Percentiles rank a stretch among this genome's conserved stretches.
Evolutionary conservation across 2,113 vertebrate genomes (phyloP).

Genomic region (Tragelaphus scriptus): DNA sequence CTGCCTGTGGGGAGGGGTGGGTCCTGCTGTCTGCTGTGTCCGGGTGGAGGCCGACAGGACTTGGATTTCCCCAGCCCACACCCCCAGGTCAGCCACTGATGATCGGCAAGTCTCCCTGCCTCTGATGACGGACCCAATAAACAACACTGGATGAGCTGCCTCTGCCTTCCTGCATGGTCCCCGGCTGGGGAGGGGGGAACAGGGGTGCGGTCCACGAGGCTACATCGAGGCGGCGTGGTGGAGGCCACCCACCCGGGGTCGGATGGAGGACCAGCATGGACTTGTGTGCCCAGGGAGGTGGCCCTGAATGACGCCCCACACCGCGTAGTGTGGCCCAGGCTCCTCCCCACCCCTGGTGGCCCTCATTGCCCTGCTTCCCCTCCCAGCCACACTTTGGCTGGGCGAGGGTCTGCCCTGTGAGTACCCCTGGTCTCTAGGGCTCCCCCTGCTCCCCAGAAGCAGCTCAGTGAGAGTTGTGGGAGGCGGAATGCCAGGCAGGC

Average conservation of each 20-base stretch:
- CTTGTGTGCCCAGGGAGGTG: neutral
- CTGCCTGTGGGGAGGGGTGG: neutral
- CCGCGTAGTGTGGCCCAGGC: neutral
- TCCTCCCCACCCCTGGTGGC: neutral
- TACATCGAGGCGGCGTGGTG: fast-evolving
- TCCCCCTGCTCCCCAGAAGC: neutral
- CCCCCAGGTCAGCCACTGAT: neutral
- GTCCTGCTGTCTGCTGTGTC: neutral
- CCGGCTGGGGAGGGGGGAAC: too few relatives aligned
- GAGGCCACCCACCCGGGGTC: neutral
- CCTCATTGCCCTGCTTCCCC: neutral
- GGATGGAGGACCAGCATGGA: neutral
- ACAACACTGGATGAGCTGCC: neutral
- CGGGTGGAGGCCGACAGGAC: neutral
- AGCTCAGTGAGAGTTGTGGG: neutral
- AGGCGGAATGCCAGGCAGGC: neutral
- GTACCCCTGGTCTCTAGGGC: neutral
- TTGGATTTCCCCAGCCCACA: neutral
- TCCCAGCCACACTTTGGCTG: neutral
- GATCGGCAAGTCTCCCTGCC: neutral
- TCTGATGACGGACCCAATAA: conserved; percentile 43
- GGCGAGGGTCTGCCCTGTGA: neutral
- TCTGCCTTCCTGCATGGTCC: neutral
- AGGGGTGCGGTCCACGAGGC: neutral
- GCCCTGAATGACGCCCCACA: fast-evolving